Percentiles rank a stretch among this genome's conserved stretches.
phyloP scores from a whole-genome alignment of 2,888 invertebrate species.

The Bugula neritina region DNA sequence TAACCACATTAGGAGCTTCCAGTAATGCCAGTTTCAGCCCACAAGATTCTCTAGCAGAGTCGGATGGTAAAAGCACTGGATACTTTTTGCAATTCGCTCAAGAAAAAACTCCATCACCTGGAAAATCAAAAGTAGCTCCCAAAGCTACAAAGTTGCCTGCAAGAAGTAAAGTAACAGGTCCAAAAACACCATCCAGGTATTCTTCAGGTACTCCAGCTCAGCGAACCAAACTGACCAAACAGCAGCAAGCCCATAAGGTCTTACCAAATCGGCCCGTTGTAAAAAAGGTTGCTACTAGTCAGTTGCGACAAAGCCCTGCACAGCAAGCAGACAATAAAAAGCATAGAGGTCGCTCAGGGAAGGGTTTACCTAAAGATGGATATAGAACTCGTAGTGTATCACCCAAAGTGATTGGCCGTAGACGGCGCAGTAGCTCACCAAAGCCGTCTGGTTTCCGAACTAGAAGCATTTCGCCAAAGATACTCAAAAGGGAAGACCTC shows the following conservation, averaged over 20 bases:
- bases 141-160: background rate
- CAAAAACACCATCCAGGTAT: background rate
- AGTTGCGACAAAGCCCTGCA: background rate
- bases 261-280: background rate
- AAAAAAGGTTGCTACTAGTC: background rate
- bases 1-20: background rate
- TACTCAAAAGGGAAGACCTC: constrained; percentile 7
- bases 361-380: background rate
- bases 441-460: background rate
- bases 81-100: constrained; percentile 3
- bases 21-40: background rate
- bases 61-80: constrained; percentile 1
- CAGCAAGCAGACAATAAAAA: background rate
- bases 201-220: background rate
- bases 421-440: background rate
- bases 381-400: constrained; percentile 26
- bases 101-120: background rate
- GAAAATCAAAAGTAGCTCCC: background rate
- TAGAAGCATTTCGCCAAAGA: constrained; percentile 8
- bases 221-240: background rate
- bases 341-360: background rate
- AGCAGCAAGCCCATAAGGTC: background rate
- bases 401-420: background rate
- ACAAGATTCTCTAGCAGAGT: constrained; percentile 5
- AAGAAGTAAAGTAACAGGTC: background rate